Base-by-base conservation (phyloP, 2,888 invertebrate genomes). In the Timema podura region DNA sequence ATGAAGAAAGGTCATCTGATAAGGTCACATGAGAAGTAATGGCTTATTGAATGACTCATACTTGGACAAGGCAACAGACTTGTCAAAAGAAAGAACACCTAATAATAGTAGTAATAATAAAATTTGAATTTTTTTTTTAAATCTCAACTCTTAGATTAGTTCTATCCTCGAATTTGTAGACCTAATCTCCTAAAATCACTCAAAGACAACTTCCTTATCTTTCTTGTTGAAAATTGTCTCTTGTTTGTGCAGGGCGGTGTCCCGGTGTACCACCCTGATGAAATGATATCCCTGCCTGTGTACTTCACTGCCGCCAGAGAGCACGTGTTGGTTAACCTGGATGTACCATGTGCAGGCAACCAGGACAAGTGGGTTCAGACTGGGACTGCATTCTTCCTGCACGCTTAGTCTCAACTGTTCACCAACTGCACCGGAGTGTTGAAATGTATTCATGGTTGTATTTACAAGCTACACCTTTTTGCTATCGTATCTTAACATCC, bases 311-410 rank as follows among this genome's bases (percentile, higher is more conserved):
- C 81, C 47, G 81, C 81, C n/a, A 77, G 87, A 54, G 83, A 85
- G 68, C 79, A 81, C 71, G 80, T 86, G 13, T 82, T 87, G 30
- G 80, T 82, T 5, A 79, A 82, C 67, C 77, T 87, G 64, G 81
- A 83, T 66, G 79, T 87, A 44, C 85, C 86, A 0, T 84, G 85
- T 75, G 77, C 80, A 5, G 81, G 80, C 67, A 82, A 83, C 30
- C 79, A 79, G 67, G 82, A 83, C 69, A 82, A 84, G 75, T 90
- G 89, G 89, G 81, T 87, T 64, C 85, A 87, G 77, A 83, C 86
- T 69, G 88, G 88, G 65, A 82, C 87, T 6, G 88, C 89, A 6
- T 82, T 89, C 70, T 89, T 88, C 81, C 80, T 89, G 71, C 78
- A 78, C 69, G 30, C 30, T 2, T 30, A 30, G 78, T 78, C 74